phyloP scores from a whole-genome alignment of 2,888 invertebrate species.

The Andrena camellia region DNA sequence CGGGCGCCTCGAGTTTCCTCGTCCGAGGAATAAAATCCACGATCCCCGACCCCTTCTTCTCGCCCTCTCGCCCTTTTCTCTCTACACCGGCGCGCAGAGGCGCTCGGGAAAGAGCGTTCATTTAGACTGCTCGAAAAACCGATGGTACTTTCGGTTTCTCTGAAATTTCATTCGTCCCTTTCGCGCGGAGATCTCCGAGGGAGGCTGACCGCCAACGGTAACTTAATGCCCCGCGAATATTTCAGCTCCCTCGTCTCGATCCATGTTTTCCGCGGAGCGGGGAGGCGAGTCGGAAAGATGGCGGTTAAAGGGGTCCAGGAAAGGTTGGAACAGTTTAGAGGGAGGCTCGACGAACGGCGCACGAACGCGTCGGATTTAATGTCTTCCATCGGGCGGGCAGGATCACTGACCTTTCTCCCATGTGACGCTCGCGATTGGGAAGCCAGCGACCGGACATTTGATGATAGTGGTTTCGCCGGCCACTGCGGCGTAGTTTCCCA shows the following conservation, averaged over 20 bases:
- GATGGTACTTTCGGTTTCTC: constrained; percentile 61
- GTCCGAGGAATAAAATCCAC: constrained; percentile 58
- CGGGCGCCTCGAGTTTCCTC: constrained; percentile 37
- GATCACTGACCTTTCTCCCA: constrained; percentile 93
- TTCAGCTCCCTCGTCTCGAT: constrained; percentile 45
- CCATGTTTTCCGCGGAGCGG: neutral
- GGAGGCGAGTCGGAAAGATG: neutral
- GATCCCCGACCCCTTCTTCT: constrained; percentile 8
- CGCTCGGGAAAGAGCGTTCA: constrained; percentile 47
- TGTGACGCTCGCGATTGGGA: constrained; percentile 93
- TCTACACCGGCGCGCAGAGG: neutral
- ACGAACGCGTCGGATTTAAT: constrained; percentile 18
- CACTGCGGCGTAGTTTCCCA: constrained; percentile 95
- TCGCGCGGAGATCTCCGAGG: constrained; percentile 51
- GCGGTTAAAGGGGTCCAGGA: neutral
- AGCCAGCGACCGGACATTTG: constrained; percentile 96
- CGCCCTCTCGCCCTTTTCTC: neutral
- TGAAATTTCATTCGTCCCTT: constrained; percentile 54
- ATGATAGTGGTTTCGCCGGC: constrained; percentile 94
- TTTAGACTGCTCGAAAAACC: constrained; percentile 56
- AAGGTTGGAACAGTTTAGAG: neutral
- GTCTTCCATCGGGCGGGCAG: neutral
- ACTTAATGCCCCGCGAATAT: constrained; percentile 53
- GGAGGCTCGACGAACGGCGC: neutral
- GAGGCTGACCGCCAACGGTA: constrained; percentile 40